Evolutionary conservation across 2,888 invertebrate genomes (phyloP).

Genomic region (Tortricodes alternella): DNA sequence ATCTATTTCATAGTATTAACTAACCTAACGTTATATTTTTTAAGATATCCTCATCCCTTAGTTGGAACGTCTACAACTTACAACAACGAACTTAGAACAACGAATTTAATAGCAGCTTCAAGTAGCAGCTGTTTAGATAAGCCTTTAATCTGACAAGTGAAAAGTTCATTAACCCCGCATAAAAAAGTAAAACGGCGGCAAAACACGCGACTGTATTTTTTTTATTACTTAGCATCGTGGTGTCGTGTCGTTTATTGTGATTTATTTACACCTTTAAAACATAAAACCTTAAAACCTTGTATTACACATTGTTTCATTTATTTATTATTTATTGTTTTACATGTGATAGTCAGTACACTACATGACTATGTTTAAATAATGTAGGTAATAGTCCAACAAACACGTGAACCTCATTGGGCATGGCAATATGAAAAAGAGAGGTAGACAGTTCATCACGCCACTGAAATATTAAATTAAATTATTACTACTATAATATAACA

Average conservation of each 20-base stretch:
- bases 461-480: too few relatives aligned
- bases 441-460: too few relatives aligned
- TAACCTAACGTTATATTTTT: background rate
- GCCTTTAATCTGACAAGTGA: constrained; percentile 20
- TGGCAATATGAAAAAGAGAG: too few relatives aligned
- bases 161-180: constrained; percentile 23
- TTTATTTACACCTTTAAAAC: constrained; percentile 7
- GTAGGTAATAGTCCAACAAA: too few relatives aligned
- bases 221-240: constrained; percentile 21
- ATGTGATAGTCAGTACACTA: too few relatives aligned
- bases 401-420: too few relatives aligned
- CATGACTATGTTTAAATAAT: too few relatives aligned
- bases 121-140: constrained; percentile 17
- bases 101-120: constrained; percentile 9
- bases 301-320: too few relatives aligned
- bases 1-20: too few relatives aligned
- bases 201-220: constrained; percentile 23
- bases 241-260: constrained; percentile 7
- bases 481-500: too few relatives aligned
- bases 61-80: background rate
- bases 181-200: constrained; percentile 21
- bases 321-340: too few relatives aligned
- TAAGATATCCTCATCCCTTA: background rate
- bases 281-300: background rate
- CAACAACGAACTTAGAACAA: background rate